Conservation (phyloP, 2,113 vertebrate species). For the Polypterus bichir region DNA sequence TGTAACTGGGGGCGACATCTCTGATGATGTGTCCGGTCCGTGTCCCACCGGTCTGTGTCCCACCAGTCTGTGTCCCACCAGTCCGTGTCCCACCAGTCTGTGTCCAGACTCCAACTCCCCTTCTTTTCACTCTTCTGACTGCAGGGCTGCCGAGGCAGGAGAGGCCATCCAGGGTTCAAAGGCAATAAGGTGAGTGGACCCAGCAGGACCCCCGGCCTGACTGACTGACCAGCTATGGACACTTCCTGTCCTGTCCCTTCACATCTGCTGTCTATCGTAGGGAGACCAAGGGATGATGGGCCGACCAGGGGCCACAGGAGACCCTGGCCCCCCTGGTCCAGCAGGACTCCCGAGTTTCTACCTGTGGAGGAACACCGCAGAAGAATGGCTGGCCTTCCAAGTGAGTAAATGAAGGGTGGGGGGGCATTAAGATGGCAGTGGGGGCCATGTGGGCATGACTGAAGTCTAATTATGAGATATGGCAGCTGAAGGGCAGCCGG, state of each 20-base stretch:
- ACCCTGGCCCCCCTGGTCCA: conserved; percentile 46
- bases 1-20: no score
- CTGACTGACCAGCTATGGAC: no score
- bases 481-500: no score
- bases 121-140: conserved; percentile 19
- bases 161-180: conserved; percentile 60
- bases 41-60: no score
- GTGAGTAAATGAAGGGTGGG: conserved; percentile 32
- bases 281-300: conserved; percentile 53
- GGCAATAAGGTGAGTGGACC: conserved; percentile 60
- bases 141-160: conserved; percentile 62
- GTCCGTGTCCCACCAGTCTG: no score
- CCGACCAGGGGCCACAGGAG: conserved; percentile 37
- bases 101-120: no score
- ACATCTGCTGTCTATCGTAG: conserved; percentile 30
- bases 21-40: no score
- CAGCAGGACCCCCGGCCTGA: no score
- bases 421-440: no score
- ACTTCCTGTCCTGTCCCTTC: not conserved
- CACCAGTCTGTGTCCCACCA: no score
- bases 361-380: conserved; percentile 67
- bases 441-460: no score
- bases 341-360: conserved; percentile 58
- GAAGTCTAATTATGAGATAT: no score
- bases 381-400: conserved; percentile 65